These are phyloP conservation scores for Iguana delicatissima DNA, from an alignment of 2,797 vertebrate species.

Conservation along the genomic window DNA sequence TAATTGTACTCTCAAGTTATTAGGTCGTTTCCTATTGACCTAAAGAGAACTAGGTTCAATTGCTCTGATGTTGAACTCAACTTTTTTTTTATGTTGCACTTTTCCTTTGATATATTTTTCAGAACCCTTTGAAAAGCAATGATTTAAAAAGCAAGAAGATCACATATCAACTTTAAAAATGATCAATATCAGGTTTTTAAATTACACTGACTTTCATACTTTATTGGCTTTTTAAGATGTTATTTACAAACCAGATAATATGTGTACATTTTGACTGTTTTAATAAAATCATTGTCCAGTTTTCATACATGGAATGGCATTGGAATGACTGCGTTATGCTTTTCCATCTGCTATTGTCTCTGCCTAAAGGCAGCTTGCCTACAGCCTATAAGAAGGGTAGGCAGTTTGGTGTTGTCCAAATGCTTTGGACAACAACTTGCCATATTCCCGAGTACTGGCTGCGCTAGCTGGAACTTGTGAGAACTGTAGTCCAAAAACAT, in stretches of 20 bases:
- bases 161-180: conserved; percentile 69
- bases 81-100: conserved; percentile 73
- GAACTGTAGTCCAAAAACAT: neutral
- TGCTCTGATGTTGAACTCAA: conserved; percentile 68
- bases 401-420: neutral
- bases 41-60: conserved; percentile 21
- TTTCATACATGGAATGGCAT: conserved; percentile 76
- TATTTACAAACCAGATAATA: conserved; percentile 74
- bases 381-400: too few species aligned
- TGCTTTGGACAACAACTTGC: neutral
- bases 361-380: neutral
- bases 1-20: conserved; percentile 20
- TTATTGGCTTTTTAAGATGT: conserved; percentile 76
- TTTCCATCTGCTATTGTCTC: conserved; percentile 61
- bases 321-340: conserved; percentile 75
- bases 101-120: conserved; percentile 73
- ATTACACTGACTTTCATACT: conserved; percentile 78
- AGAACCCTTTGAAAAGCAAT: conserved; percentile 67
- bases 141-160: conserved; percentile 65
- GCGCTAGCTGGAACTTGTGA: neutral
- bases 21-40: conserved; percentile 30
- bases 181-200: conserved; percentile 73
- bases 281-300: conserved; percentile 77
- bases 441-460: too few species aligned
- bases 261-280: conserved; percentile 77